Evolutionary conservation across 2,113 vertebrate species (phyloP).

Genomic region (Sterrhoptilus dennistouni): DNA sequence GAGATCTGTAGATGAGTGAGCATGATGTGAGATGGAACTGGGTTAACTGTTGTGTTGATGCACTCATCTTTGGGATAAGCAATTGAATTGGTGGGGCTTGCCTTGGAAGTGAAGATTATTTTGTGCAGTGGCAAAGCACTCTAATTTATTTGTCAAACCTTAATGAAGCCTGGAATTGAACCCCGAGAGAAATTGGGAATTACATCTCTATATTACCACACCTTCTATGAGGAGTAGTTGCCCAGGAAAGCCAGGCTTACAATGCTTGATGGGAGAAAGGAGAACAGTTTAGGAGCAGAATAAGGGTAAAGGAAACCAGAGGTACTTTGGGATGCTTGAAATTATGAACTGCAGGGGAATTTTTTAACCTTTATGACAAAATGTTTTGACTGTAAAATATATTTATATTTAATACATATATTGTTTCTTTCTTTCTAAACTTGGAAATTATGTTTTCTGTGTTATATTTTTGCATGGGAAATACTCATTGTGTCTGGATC

Average conservation of each 20-base stretch:
- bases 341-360: neutral
- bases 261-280: neutral
- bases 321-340: neutral
- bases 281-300: neutral
- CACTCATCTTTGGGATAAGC: neutral
- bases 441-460: neutral
- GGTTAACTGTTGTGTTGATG: neutral
- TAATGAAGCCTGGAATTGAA: neutral
- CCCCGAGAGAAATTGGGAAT: neutral
- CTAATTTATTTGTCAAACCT: neutral
- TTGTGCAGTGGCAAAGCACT: neutral
- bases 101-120: neutral
- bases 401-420: neutral
- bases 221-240: neutral
- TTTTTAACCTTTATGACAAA: neutral
- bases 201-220: neutral
- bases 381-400: neutral
- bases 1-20: neutral
- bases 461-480: neutral
- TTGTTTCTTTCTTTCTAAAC: neutral
- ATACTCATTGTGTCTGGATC: neutral
- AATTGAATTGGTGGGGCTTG: neutral
- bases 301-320: neutral
- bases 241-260: neutral
- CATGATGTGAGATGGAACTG: accelerated